Conservation (phyloP, 2,888 invertebrate genomes). For the Ophioninae sp. region DNA sequence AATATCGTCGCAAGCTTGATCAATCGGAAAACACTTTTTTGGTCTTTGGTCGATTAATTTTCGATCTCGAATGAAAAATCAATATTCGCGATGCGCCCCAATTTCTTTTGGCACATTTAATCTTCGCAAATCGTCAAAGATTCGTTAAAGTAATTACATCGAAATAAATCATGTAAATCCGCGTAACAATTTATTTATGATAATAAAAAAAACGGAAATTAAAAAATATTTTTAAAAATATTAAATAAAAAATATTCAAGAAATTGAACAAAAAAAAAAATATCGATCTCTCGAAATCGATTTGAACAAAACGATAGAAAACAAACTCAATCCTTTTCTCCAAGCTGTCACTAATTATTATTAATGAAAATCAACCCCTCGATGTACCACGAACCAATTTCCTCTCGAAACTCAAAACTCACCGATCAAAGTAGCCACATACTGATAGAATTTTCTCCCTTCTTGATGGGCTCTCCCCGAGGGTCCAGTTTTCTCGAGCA, state of each 20-base stretch:
- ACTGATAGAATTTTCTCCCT: conserved; percentile 73
- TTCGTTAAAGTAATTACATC: background rate
- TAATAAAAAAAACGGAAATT: background rate
- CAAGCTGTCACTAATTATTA: too few relatives aligned
- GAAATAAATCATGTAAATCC: background rate
- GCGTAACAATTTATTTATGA: background rate
- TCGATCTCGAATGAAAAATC: background rate
- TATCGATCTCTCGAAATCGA: background rate
- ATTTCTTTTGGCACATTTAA: background rate
- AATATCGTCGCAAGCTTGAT: background rate
- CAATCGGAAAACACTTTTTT: background rate
- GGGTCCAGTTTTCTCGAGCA: conserved; percentile 48
- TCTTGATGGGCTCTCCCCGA: conserved; percentile 43
- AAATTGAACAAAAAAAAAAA: background rate
- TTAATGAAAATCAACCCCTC: too few relatives aligned
- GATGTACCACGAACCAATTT: background rate
- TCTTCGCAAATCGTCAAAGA: background rate
- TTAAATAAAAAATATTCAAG: too few relatives aligned
- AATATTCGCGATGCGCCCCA: background rate
- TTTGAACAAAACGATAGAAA: background rate
- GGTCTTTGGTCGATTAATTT: background rate
- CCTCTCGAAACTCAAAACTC: conserved; percentile 61
- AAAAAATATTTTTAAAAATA: background rate
- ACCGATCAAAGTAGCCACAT: conserved; percentile 73
- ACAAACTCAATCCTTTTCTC: too few relatives aligned